Evolutionary conservation across 2,888 invertebrate species (phyloP), one percentile per base, ranked within the genome.

Genomic region (Alcis repandata): DNA sequence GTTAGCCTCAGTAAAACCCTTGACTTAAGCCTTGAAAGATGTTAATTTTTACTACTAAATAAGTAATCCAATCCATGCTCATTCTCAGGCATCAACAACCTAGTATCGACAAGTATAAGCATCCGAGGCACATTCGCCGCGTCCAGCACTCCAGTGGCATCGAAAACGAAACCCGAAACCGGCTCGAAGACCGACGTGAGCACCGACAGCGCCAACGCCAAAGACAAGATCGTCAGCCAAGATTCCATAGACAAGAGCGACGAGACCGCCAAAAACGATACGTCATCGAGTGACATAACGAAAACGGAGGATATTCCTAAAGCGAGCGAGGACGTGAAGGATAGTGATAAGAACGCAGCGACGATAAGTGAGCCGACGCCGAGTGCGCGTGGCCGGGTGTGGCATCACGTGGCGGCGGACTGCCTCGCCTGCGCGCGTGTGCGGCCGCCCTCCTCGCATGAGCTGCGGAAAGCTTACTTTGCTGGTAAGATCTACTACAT

Each of bases 391-490:
- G 54, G 62, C 15, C 63, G 62, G 51, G 69, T 60, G 51, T 91
- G 92, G 89, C 77, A 84, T 13, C 94, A 93, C 66, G 78, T 81
- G 15, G 69, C 85, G 1, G 79, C 79, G 4, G 87, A 88, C 41
- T 94, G 94, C 46, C 67, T 94, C 59, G 89, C 88, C 8, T 94
- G 93, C 63, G 89, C 87, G 2, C 83, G 89, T 7, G 87, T 90
- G 0, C 73, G 91, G 1, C 92, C 93, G 57, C 90, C 87, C 0
- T 90, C 91, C 1, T 86, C 90, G 9, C 90, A 92, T 53, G 91
- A 94, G 70, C 74, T 93, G 53, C 84, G 94, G 1, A 92, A 93
- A 70, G 93, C 92, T 0, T 94, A 93, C 76, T 93, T 94, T 74
- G 88, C 92, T 64, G 92, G 93, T 92, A 8, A 67, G 65, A 48